Percentiles rank a stretch among this genome's conserved stretches.
These are phyloP conservation scores for Brachystomella parvula DNA, from an alignment of 1,140 invertebrate species.

Conservation along the genomic window DNA sequence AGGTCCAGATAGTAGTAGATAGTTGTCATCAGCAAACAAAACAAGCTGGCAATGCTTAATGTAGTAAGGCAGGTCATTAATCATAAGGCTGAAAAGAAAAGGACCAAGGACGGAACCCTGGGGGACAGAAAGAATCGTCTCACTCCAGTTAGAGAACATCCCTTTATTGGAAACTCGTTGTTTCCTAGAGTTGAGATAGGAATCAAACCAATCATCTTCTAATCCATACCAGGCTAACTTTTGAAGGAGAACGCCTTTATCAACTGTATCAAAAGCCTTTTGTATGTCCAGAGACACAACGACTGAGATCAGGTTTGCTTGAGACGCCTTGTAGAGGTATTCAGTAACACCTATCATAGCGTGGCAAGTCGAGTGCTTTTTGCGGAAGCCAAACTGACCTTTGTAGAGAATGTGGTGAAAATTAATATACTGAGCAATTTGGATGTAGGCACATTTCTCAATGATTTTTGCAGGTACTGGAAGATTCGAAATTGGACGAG, in stretches of 20 bases:
- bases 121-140: conserved; percentile 5
- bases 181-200: neutral
- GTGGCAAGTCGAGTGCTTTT: neutral
- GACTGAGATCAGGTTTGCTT: neutral
- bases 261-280: conserved; percentile 19
- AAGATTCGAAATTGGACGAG: conserved; percentile 39
- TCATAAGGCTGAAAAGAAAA: conserved; percentile 23
- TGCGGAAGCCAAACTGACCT: conserved; percentile 15
- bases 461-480: neutral
- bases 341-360: conserved; percentile 4
- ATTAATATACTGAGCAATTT: neutral
- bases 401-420: neutral
- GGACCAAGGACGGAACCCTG: conserved; percentile 23
- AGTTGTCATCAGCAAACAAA: conserved; percentile 25
- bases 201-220: neutral
- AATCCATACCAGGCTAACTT: conserved; percentile 1
- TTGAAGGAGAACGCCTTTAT: neutral
- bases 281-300: conserved; percentile 8
- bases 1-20: neutral
- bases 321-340: conserved; percentile 3
- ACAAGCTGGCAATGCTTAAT: neutral
- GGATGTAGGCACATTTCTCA: neutral
- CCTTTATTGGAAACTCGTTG: neutral
- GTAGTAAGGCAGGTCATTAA: conserved; percentile 18
- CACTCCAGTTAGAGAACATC: neutral